Percentiles rank a stretch among this genome's conserved stretches.
Evolutionary conservation across 2,797 vertebrate genomes (phyloP).

Genomic region (Toxotes lorentzi): DNA sequence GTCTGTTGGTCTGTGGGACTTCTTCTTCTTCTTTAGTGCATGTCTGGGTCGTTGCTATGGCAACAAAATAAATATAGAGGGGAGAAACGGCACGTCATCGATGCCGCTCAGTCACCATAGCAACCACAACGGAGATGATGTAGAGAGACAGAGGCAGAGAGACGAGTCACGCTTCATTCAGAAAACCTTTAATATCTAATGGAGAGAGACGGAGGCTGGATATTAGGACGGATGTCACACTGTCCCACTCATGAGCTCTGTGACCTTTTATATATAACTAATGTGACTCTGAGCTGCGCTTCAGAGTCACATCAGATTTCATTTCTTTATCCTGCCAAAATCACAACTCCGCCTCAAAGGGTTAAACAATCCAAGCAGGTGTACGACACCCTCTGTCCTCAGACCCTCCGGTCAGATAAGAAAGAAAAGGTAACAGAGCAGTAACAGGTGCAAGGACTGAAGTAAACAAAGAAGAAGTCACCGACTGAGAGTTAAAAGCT

Average conservation of each 20-base stretch:
- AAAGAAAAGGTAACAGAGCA: too few relatives aligned
- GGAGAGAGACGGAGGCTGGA: conserved; percentile 10
- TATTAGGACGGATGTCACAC: conserved; percentile 17
- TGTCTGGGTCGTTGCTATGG: conserved; percentile 62
- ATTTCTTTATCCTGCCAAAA: neutral
- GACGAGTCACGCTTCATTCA: conserved; percentile 72
- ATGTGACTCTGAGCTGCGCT: neutral
- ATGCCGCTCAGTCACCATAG: conserved; percentile 60
- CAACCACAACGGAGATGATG: conserved; percentile 46
- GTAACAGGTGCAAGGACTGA: too few relatives aligned
- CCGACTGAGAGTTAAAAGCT: too few relatives aligned
- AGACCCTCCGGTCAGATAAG: too few relatives aligned
- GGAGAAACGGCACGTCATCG: conserved; percentile 64
- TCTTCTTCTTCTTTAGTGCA: conserved; percentile 30
- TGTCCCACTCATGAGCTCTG: neutral
- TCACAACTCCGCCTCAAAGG: neutral
- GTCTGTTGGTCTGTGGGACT: neutral
- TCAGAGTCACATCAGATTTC: neutral
- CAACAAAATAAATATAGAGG: conserved; percentile 82
- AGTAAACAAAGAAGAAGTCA: too few relatives aligned
- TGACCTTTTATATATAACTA: conserved; percentile 40
- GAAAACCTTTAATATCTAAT: conserved; percentile 44
- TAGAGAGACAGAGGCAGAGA: conserved; percentile 22
- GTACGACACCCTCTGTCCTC: too few relatives aligned
- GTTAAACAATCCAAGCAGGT: neutral